Evolutionary conservation across 2,888 invertebrate genomes (phyloP).

Genomic region (Spicauda simplicius): DNA sequence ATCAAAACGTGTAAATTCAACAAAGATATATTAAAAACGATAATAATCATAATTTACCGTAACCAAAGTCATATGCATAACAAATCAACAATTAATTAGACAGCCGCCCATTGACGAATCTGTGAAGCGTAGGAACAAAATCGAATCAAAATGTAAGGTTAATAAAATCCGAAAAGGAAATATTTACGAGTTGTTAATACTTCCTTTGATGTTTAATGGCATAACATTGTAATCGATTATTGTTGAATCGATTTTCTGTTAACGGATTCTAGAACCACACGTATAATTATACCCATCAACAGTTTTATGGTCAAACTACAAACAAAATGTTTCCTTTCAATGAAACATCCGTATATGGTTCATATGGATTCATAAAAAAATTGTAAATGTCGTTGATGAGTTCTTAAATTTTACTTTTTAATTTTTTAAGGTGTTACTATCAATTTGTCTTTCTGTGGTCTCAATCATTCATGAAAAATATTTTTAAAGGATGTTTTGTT

Average conservation of each 20-base stretch:
- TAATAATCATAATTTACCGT: not conserved
- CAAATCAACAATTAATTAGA: constrained; percentile 1
- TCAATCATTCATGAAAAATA: too few species aligned
- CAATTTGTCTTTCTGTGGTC: too few species aligned
- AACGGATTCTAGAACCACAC: constrained; percentile 48
- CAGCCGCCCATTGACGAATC: constrained; percentile 18
- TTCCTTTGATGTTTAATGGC: constrained; percentile 46
- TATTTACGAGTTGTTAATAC: constrained; percentile 52
- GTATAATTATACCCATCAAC: constrained; percentile 50
- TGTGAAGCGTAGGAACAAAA: constrained; percentile 27
- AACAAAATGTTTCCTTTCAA: constrained; percentile 47
- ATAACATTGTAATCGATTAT: constrained; percentile 54
- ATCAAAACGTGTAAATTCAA: too few species aligned
- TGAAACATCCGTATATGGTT: constrained; percentile 51
- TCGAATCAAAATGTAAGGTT: constrained; percentile 30
- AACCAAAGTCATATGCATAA: not conserved
- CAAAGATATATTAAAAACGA: not conserved
- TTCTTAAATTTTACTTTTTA: not conserved
- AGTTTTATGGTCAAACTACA: constrained; percentile 49
- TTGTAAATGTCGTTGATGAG: not conserved
- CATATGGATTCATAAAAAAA: constrained; percentile 39
- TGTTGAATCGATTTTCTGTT: constrained; percentile 53
- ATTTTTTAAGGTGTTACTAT: not conserved
- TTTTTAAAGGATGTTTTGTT: too few species aligned
- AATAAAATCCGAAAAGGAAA: constrained; percentile 52